phyloP scores from a whole-genome alignment of 2,797 vertebrate species.

The Leuciscus waleckii region DNA sequence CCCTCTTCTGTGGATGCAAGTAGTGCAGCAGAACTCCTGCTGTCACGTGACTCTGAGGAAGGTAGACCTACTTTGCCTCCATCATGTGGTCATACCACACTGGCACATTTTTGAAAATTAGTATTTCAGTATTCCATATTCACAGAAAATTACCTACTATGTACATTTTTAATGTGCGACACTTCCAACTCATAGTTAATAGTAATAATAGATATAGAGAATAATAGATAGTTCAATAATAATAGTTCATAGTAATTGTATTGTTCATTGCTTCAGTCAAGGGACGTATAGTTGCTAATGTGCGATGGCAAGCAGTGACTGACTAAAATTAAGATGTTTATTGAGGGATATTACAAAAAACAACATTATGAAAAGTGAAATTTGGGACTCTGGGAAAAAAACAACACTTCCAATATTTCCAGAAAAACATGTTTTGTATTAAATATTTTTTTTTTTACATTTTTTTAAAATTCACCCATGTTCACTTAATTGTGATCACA shows the following conservation, averaged over 20 bases:
- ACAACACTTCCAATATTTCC: too few species aligned
- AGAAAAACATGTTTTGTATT: too few species aligned
- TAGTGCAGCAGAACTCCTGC: not conserved
- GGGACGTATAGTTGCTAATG: not conserved
- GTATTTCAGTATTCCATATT: not conserved
- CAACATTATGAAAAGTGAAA: not conserved
- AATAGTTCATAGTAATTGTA: too few species aligned
- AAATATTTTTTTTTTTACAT: too few species aligned
- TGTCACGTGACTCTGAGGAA: not conserved
- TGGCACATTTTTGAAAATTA: not conserved
- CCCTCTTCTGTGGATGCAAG: not conserved
- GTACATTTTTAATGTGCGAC: not conserved
- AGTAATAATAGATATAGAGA: too few species aligned
- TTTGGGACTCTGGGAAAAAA: not conserved
- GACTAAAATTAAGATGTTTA: not conserved
- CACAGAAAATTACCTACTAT: too few species aligned
- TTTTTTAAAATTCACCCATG: not conserved
- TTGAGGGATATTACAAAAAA: not conserved
- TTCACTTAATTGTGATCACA: not conserved
- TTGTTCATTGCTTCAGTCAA: not conserved
- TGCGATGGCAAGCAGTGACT: not conserved
- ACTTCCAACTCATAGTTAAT: not conserved
- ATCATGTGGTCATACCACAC: conserved; percentile 19
- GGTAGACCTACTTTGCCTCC: conserved; percentile 9
- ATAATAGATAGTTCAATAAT: too few species aligned